Percentiles rank a stretch among this genome's conserved stretches.
Evolutionary conservation across 1,140 invertebrate genomes (phyloP).

Genomic region (Drosophila subpulchrella): DNA sequence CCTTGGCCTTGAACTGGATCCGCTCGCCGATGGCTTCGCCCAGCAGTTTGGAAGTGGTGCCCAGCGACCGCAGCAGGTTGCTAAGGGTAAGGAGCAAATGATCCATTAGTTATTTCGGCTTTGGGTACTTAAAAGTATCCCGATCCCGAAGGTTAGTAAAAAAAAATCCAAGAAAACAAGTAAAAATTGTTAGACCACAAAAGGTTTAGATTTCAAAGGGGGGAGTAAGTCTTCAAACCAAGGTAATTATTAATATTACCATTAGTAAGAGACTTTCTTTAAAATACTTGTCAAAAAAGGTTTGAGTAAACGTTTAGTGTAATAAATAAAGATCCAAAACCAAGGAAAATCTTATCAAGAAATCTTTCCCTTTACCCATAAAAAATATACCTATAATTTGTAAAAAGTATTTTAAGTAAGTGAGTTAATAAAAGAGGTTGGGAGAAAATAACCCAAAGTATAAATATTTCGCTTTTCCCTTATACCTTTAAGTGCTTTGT

Average conservation of each 20-base stretch:
- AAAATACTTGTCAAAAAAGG: no score
- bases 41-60: constrained; percentile 77
- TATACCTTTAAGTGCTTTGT: not conserved
- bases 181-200: constrained; percentile 8
- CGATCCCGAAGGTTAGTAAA: constrained; percentile 9
- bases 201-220: not conserved
- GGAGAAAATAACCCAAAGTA: no score
- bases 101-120: not conserved
- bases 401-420: no score
- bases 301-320: no score
- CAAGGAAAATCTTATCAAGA: not conserved
- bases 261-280: no score
- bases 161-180: not conserved
- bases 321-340: not conserved
- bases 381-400: not conserved
- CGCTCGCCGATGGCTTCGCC: constrained; percentile 81
- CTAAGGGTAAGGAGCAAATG: constrained; percentile 20
- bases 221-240: not conserved
- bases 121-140: not conserved
- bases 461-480: not conserved
- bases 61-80: constrained; percentile 74
- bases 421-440: not conserved
- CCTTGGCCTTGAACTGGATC: constrained; percentile 70
- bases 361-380: not conserved
- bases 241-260: not conserved